Evolutionary conservation across 2,113 vertebrate species (phyloP).

Genomic region (Nanorana parkeri): DNA sequence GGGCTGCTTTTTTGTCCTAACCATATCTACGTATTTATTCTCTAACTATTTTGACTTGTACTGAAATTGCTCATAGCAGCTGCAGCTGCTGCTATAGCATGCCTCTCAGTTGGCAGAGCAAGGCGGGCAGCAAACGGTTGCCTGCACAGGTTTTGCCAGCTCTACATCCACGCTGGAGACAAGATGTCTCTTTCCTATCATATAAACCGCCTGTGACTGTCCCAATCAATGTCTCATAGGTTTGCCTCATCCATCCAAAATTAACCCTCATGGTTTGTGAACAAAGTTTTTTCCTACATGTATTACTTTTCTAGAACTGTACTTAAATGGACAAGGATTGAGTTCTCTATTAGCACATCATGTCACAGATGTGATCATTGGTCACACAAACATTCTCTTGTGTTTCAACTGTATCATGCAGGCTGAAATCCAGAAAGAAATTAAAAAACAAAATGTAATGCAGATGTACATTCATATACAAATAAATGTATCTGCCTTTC

Average conservation of each 20-base stretch:
- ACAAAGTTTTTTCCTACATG: no score
- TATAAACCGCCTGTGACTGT: slow-evolving; percentile 63
- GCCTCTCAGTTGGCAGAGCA: slow-evolving; percentile 60
- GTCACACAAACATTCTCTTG: no score
- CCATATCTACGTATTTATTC: neutral
- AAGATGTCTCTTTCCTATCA: slow-evolving; percentile 67
- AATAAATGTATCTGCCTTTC: no score
- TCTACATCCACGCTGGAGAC: slow-evolving; percentile 60
- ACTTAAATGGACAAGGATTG: no score
- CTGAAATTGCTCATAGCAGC: slow-evolving; percentile 57
- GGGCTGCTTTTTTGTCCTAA: neutral
- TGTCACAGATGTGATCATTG: no score
- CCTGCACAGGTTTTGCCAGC: slow-evolving; percentile 60
- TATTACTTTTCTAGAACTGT: no score
- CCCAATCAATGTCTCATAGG: slow-evolving; percentile 48
- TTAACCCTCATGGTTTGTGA: slow-evolving; percentile 12
- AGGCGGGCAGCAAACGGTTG: slow-evolving; percentile 60
- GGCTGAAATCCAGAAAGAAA: no score
- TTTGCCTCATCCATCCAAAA: slow-evolving; percentile 5
- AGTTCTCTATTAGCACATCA: no score
- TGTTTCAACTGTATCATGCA: no score
- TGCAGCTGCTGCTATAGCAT: slow-evolving; percentile 69
- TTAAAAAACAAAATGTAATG: no score
- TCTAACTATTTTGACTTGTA: slow-evolving; percentile 47
- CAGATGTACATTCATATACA: no score